Percentiles rank a stretch among this genome's conserved stretches.
These are phyloP conservation scores for Chondrilla cf. caribensis DNA, from an alignment of 37 sponge, comb jelly and placozoan species.

Conservation along the genomic window DNA sequence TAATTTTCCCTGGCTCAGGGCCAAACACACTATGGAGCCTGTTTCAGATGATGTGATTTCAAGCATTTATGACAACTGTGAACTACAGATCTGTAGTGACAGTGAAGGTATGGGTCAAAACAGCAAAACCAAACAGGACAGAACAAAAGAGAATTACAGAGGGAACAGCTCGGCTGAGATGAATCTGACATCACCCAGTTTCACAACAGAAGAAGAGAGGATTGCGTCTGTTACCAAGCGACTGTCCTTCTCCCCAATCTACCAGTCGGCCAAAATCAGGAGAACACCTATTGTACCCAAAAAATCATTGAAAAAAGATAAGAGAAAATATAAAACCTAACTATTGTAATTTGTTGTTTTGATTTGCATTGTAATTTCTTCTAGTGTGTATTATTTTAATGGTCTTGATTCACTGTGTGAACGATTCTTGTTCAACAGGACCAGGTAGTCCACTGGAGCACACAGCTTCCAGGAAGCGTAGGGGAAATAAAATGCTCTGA, in stretches of 20 bases:
- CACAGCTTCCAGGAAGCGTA: constrained; percentile 30
- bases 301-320: not conserved
- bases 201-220: no score
- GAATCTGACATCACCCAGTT: no score
- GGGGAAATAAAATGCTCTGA: constrained; percentile 84
- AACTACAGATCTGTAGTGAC: no score
- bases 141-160: no score
- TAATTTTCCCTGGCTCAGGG: constrained; percentile 42
- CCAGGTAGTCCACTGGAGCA: not conserved
- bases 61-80: no score
- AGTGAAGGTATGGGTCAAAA: no score
- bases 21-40: not conserved
- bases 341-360: not conserved
- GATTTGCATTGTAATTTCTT: not conserved
- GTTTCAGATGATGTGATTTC: no score
- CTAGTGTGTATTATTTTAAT: not conserved
- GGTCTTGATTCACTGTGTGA: not conserved
- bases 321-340: not conserved
- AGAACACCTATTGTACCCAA: not conserved
- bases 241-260: not conserved
- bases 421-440: not conserved
- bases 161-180: no score
- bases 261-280: not conserved
- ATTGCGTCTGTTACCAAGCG: no score
- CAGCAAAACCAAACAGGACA: no score